Conservation (phyloP, 1,140 invertebrate genomes). For the Latrodectus geometricus region DNA sequence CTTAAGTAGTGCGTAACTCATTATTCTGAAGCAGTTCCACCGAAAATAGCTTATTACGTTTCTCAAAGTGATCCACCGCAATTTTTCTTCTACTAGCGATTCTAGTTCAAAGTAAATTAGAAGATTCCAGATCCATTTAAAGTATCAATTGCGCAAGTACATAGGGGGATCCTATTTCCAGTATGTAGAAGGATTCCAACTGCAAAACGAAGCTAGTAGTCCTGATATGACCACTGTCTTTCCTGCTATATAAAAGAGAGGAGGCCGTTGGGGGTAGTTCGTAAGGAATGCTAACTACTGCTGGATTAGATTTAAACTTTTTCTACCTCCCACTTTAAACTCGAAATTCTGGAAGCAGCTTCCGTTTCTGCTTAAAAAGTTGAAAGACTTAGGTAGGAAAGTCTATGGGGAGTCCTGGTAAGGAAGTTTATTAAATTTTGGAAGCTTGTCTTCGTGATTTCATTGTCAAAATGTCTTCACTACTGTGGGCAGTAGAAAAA, state of each 20-base stretch:
- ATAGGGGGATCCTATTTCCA: constrained; percentile 41
- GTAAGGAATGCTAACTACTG: constrained; percentile 58
- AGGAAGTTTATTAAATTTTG: constrained; percentile 60
- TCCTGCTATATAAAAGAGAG: constrained; percentile 4
- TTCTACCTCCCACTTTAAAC: constrained; percentile 48
- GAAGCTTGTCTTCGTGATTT: constrained; percentile 61
- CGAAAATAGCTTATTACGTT: constrained; percentile 40
- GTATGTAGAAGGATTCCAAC: constrained; percentile 22
- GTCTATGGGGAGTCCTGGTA: constrained; percentile 31
- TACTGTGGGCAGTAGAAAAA: constrained; percentile 17
- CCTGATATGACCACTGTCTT: constrained; percentile 47
- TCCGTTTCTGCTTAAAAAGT: constrained; percentile 41
- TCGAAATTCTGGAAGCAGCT: constrained; percentile 53
- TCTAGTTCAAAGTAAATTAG: constrained; percentile 44
- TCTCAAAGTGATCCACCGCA: constrained; percentile 14
- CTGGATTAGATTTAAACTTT: constrained; percentile 60
- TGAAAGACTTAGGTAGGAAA: constrained; percentile 30
- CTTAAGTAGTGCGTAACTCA: neutral
- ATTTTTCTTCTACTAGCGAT: neutral
- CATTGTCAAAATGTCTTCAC: constrained; percentile 58
- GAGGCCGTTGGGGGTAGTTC: constrained; percentile 36
- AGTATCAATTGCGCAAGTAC: constrained; percentile 46
- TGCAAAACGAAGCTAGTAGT: constrained; percentile 24
- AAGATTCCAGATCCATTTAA: constrained; percentile 36
- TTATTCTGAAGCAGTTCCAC: constrained; percentile 11